These are phyloP conservation scores for Bombus sylvicola DNA, from an alignment of 1,140 invertebrate species.

Conservation along the genomic window DNA sequence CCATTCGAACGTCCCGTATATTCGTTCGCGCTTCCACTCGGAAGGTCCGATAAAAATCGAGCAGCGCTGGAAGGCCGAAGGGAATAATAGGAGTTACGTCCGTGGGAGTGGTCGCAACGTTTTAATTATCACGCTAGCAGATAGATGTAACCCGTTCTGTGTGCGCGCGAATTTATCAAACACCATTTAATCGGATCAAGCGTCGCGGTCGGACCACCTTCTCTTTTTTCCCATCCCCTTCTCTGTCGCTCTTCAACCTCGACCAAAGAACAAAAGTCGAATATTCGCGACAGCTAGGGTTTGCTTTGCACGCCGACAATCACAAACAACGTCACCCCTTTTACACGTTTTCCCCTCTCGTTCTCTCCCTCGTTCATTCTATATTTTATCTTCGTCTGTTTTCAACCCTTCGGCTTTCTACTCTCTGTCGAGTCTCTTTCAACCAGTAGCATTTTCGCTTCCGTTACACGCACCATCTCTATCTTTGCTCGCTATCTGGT, in stretches of 20 bases:
- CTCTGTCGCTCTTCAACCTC: conserved; percentile 1
- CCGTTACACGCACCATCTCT: background rate
- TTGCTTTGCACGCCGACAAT: conserved; percentile 39
- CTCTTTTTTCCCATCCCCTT: background rate
- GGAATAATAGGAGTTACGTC: conserved; percentile 49
- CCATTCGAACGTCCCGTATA: background rate
- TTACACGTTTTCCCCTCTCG: conserved; percentile 28
- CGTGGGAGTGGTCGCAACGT: conserved; percentile 48
- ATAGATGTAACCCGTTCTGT: conserved; percentile 33
- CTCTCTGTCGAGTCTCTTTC: background rate
- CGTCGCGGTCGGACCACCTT: background rate
- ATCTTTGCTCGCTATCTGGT: background rate
- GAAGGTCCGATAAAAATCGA: conserved; percentile 33
- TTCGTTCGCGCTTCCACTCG: background rate
- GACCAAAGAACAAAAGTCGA: conserved; percentile 48
- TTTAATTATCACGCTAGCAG: conserved; percentile 49
- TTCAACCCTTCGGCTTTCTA: background rate
- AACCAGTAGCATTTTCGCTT: background rate
- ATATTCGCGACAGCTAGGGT: conserved; percentile 48
- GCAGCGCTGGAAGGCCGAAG: conserved; percentile 7
- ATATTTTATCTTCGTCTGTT: conserved; percentile 4
- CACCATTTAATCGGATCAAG: conserved; percentile 56
- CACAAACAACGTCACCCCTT: conserved; percentile 18
- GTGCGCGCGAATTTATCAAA: conserved; percentile 51
- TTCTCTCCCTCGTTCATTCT: conserved; percentile 27